Percentiles rank a stretch among this genome's conserved stretches.
phyloP scores from a whole-genome alignment of 2,797 vertebrate genomes.

The Eupleurogrammus muticus region DNA sequence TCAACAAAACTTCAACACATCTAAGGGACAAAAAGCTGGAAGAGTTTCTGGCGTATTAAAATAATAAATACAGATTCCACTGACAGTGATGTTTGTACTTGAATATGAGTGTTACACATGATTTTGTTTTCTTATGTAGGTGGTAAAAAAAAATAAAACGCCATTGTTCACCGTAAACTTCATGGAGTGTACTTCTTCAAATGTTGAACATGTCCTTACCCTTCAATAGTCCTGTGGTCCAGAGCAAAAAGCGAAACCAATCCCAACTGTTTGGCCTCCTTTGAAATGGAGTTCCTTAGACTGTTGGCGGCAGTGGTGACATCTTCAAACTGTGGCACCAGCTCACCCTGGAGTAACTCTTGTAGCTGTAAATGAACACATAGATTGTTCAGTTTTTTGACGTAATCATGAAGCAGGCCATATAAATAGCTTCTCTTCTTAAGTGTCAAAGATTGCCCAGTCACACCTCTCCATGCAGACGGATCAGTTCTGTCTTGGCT shows the following conservation, averaged over 20 bases:
- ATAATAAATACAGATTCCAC: not conserved
- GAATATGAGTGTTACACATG: not conserved
- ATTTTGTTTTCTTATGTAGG: not conserved
- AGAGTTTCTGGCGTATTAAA: not conserved
- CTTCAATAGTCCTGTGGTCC: conserved; percentile 76
- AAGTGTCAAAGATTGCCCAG: conserved; percentile 14
- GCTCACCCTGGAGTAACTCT: conserved; percentile 70
- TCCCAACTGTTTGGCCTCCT: conserved; percentile 80
- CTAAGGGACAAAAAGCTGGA: not conserved
- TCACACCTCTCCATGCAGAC: conserved; percentile 78
- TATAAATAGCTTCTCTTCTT: not conserved
- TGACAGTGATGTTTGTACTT: not conserved
- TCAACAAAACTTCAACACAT: conserved; percentile 5
- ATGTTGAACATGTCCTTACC: conserved; percentile 64
- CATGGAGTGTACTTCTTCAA: not conserved
- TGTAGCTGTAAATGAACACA: conserved; percentile 70
- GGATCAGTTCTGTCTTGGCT: conserved; percentile 78
- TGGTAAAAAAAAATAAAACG: not conserved
- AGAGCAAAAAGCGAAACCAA: conserved; percentile 79
- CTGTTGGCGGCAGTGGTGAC: conserved; percentile 64
- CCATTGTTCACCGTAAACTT: not conserved
- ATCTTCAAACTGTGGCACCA: conserved; percentile 73
- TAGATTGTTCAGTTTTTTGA: conserved; percentile 2
- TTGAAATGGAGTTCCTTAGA: conserved; percentile 81
- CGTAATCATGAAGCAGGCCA: not conserved